Conservation (phyloP, 2,113 vertebrate genomes). For the Saguinus midas region DNA sequence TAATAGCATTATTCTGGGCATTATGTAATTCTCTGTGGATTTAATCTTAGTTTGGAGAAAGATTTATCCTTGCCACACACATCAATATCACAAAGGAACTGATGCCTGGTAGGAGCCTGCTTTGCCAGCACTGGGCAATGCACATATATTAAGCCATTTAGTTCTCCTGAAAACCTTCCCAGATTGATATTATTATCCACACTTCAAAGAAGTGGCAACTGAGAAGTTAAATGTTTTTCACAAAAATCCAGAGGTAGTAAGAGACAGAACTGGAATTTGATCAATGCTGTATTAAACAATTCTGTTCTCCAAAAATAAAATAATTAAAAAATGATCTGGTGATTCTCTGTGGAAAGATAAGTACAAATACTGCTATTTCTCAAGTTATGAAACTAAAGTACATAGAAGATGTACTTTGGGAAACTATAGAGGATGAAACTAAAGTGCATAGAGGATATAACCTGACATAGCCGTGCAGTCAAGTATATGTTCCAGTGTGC, state of each 20-base stretch:
- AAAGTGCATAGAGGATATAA: not conserved
- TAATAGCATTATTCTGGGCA: not conserved
- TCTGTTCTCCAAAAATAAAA: not conserved
- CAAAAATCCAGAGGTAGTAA: not conserved
- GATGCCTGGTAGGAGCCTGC: not conserved
- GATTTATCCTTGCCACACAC: not conserved
- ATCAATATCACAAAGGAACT: not conserved
- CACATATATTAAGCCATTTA: not conserved
- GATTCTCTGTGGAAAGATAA: not conserved
- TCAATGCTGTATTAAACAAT: not conserved
- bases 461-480: not conserved
- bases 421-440: not conserved
- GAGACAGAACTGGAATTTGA: not conserved
- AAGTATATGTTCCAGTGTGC: not conserved
- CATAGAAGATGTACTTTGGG: not conserved
- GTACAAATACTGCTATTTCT: not conserved
- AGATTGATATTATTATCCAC: not conserved
- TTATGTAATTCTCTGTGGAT: not conserved
- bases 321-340: not conserved
- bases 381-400: not conserved
- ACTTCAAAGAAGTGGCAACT: slow-evolving; percentile 13
- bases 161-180: not conserved
- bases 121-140: not conserved
- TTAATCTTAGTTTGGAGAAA: not conserved
- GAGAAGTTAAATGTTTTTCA: not conserved